phyloP scores from a whole-genome alignment of 2,113 vertebrate genomes.

The Leucopternis melanops region DNA sequence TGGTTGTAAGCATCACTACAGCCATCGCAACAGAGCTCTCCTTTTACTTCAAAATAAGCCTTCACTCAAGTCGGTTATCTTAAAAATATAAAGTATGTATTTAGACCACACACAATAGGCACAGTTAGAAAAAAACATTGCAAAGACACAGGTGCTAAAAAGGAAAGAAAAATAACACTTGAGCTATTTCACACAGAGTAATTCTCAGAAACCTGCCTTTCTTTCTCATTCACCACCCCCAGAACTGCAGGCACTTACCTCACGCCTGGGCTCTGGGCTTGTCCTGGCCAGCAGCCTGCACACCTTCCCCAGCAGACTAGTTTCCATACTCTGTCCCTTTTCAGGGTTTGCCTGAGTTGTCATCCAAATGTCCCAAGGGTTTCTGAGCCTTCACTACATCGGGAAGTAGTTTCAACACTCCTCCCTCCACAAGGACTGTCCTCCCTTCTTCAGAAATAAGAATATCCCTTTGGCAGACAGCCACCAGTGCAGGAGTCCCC shows the following conservation, averaged over 20 bases:
- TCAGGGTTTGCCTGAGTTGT: not conserved
- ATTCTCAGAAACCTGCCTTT: not conserved
- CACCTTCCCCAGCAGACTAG: accelerated
- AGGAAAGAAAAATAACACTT: not conserved
- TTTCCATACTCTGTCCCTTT: too few species aligned
- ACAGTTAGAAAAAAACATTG: not conserved
- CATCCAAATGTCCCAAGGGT: not conserved
- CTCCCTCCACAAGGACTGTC: not conserved
- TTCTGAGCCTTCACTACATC: not conserved
- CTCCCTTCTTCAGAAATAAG: not conserved
- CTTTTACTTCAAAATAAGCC: not conserved
- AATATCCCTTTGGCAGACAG: not conserved
- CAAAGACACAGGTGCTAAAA: not conserved
- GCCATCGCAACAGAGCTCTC: not conserved
- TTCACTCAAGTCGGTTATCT: not conserved
- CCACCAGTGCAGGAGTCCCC: not conserved
- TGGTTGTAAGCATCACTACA: not conserved
- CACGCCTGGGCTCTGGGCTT: not conserved
- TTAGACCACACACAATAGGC: not conserved
- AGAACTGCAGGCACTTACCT: not conserved
- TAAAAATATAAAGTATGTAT: not conserved
- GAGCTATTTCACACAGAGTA: not conserved
- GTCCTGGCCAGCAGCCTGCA: not conserved
- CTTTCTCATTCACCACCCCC: not conserved
- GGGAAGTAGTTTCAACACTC: not conserved